Evolutionary conservation across 2,797 vertebrate genomes (phyloP), one percentile per base, ranked within the genome.

Genomic region (Sternotherus odoratus): DNA sequence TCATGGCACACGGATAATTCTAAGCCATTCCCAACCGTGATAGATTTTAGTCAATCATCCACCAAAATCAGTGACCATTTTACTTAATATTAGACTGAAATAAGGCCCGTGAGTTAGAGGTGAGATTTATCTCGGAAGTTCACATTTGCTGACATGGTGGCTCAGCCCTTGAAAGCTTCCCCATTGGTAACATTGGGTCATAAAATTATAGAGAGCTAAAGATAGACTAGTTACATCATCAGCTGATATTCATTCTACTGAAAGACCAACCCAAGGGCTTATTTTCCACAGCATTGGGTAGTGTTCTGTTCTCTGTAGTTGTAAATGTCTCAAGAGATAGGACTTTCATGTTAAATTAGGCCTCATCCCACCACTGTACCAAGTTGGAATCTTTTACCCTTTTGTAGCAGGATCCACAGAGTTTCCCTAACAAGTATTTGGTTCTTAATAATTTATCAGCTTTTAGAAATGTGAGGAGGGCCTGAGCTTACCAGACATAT

Each of bases 151-250:
- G 21, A 24, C 39, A 77, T 75, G 26, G 17, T 75, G 72, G 46
- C 24, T 46, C 26, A 53, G 28, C 79, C 50, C 46, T 24, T 81
- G 3, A 50, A n/a, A 69, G 19, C 66, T 39, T 69, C 66, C 77
- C 77, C 48, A 56, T 13, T 95, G 77, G 50, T 82, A 81, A 26
- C n/a, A 39, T 80, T 93, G 1, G 1, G 30, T 17, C 26, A 56
- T 77, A 87, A 92, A 87, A 86, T 75, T 48, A 75, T 4, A 74
- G 89, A 92, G 21, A 79, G 21, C 53, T 89, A 66, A 66, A 79
- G n/a, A n/a, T 56, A 86, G 12, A 74, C 89, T 53, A 51, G 13
- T n/a, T 39, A 26, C 33, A 5, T 54, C 23, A 60, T 92, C 72
- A 46, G 26, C 72, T 26, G 24, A 2, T 21, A 4, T 30, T 50